phyloP scores from a whole-genome alignment of 2,113 vertebrate genomes.

The Etia nguti region DNA sequence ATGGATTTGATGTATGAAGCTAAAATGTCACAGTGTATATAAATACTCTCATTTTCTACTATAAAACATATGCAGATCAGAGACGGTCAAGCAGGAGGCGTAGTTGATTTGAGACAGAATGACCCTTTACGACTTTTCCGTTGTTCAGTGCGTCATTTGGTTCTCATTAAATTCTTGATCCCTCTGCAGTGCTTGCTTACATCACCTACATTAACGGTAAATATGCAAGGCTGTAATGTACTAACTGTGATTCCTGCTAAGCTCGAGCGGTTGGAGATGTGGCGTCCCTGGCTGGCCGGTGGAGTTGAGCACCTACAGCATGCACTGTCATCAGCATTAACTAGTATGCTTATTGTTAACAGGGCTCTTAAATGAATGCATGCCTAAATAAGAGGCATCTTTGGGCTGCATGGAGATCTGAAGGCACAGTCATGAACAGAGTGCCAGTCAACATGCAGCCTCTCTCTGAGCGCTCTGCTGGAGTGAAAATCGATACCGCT shows the following conservation, averaged over 20 bases:
- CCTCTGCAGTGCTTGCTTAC: too few species aligned
- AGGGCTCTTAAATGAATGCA: background rate
- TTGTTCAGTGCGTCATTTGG: too few species aligned
- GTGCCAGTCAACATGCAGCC: background rate
- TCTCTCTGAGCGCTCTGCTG: background rate
- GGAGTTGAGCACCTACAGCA: background rate
- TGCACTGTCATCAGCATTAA: background rate
- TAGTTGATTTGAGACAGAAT: too few species aligned
- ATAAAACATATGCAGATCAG: too few species aligned
- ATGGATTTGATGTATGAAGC: too few species aligned
- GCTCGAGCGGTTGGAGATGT: background rate
- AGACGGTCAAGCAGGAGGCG: too few species aligned
- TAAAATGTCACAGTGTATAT: too few species aligned
- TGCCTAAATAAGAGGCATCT: background rate
- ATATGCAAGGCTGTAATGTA: background rate
- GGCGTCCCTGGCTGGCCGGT: background rate
- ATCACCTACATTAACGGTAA: background rate
- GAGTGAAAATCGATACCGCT: constrained; percentile 25
- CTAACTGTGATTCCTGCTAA: background rate
- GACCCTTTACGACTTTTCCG: background rate
- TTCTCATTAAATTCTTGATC: background rate
- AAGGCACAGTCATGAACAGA: background rate
- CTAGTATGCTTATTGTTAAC: background rate
- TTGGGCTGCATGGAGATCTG: background rate
- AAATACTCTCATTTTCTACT: too few species aligned